Evolutionary conservation across 2,888 invertebrate species (phyloP), one percentile per base, ranked within the genome.

Genomic region (Cordilura impudica): DNA sequence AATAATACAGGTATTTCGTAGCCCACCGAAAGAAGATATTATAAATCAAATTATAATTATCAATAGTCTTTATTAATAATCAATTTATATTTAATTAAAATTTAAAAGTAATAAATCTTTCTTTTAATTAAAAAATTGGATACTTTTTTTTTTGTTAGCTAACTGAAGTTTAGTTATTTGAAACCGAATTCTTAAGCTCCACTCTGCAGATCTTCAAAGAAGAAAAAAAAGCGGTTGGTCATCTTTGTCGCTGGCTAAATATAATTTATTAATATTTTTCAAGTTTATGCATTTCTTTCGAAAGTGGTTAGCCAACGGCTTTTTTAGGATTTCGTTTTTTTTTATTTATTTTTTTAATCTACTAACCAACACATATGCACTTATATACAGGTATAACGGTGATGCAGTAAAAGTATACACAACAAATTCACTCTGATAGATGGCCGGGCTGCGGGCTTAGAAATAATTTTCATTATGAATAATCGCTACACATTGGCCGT

Each of bases 391-490:
- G 26, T 54, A 6, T 26, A 8, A 4, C 54, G 26, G 1, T 10
- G 6, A 10, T 23, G 47, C 21, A 47, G 47, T n/a, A 47, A 39
- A 26, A 35, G 8, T 16, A 10, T 39, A 4, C 19, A 21, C 14
- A 43, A 45, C 51, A 56, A 47, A 63, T 78, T 26, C 51, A 61
- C 35, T 78, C 73, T 78, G 75, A 81, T 78, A 81, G 78, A 81
- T 75, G 78, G 66, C 69, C 58, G 63, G 67, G 66, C 80, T 75
- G 71, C 77, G 66, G 81, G 75, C 80, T 76, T 78, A 70, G 61
- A 74, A 81, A 81, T 78, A 74, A 77, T 75, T 72, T 78, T 63
- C 75, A 75, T 71, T 70, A 65, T 78, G 73, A 82, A 78, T 82
- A 78, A 81, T 78, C 73, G 72, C 81, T 45, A 61, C 60, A 78